Evolutionary conservation across 2,888 invertebrate genomes (phyloP).

Genomic region (Bruchidius siliquastri): DNA sequence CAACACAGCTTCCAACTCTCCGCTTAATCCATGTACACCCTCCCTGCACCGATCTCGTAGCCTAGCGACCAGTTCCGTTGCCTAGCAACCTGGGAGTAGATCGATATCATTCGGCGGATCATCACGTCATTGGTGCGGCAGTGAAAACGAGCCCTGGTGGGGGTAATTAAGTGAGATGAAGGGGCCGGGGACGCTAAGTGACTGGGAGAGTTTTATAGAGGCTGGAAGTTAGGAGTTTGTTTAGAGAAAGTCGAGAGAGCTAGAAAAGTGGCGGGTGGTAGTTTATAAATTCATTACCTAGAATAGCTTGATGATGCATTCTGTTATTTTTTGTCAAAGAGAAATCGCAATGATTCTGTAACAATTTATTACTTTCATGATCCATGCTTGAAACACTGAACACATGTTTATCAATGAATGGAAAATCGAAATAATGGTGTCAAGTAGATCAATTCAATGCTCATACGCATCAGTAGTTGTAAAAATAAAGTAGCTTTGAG

Average conservation of each 20-base stretch:
- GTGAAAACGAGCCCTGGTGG: background rate
- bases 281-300: background rate
- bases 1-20: background rate
- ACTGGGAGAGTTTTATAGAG: background rate
- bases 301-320: background rate
- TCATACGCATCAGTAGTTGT: too few species aligned
- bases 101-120: background rate
- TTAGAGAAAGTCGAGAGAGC: background rate
- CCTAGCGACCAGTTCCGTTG: background rate
- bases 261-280: background rate
- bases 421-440: too few species aligned
- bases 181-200: background rate
- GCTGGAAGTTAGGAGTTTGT: background rate
- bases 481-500: too few species aligned
- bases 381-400: too few species aligned
- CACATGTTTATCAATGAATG: too few species aligned
- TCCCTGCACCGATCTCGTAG: background rate
- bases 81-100: background rate
- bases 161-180: background rate
- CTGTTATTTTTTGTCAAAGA: too few species aligned
- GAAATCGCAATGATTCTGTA: too few species aligned
- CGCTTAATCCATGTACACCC: background rate
- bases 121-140: background rate
- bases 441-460: too few species aligned
- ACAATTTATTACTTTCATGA: too few species aligned